Evolutionary conservation across 2,888 invertebrate genomes (phyloP), one percentile per base, ranked within the genome.

Genomic region (Hirtodrosophila histrioides): DNA sequence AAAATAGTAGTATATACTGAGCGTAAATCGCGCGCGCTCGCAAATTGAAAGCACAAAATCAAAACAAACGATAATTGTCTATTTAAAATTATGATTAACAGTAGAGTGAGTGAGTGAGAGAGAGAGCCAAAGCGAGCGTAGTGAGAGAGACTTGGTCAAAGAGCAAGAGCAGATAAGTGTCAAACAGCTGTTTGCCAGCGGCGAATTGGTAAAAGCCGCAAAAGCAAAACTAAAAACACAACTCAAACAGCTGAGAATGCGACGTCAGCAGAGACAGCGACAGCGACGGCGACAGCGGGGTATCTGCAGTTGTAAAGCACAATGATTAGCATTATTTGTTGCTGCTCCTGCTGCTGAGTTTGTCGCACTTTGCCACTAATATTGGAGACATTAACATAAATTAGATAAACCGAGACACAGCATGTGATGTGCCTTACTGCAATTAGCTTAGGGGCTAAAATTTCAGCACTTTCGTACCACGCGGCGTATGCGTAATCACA

Each of bases 61-160:
- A 78, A 81, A 88, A 82, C 71, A 87, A 83, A 88, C 78, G 80
- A 84, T 86, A 79, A 89, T 83, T 79, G 87, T 83, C 83, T 81
- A 83, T 87, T 87, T 85, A 83, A 83, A 88, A 81, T 79, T 83
- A 85, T 88, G 88, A 88, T 81, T 85, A 85, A 88, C 36, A 40
- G 31, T 3, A 6, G 60, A 61, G 29, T 39, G 36, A 24, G 23
- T 31, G 46, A 60, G 43, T 24, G 57, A 27, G 36, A 48, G 11
- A 56, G 36, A 39, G 48, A 33, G 40, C 31, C 48, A 39, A 8
- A 11, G 39, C 51, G 54, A 40, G 41, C 27, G 46, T 10, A 40
- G 37, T 50, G 9, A 17, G 35, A 4, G 35, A 35, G 35, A n/a
- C 10, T 37, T 31, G 2, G 41, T 11, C n/a, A 31, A 40, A 29